Conservation (phyloP, 2,113 vertebrate species). For the Hydropotes inermis region DNA sequence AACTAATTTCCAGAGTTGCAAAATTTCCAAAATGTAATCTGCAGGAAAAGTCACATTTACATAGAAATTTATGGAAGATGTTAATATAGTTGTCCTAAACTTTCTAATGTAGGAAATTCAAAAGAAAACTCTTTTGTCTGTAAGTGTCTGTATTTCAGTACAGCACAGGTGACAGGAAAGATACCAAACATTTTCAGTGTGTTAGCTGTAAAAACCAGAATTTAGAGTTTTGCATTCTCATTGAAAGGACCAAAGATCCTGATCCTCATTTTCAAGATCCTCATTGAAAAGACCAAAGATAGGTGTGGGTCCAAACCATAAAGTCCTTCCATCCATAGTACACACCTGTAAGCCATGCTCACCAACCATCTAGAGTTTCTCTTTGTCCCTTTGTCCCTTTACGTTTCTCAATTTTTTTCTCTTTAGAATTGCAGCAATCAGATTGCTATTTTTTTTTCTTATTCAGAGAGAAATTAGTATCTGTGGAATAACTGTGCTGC, state of each 20-base stretch:
- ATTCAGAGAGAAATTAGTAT: neutral
- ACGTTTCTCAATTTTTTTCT: neutral
- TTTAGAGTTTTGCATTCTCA: conserved; percentile 27
- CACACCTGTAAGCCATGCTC: neutral
- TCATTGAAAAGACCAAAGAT: neutral
- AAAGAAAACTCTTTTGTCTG: neutral
- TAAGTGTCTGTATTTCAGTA: neutral
- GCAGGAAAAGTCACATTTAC: conserved; percentile 29
- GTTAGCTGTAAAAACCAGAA: neutral
- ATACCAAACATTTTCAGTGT: neutral
- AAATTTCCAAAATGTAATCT: conserved; percentile 44
- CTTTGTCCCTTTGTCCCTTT: neutral
- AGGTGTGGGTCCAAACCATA: neutral
- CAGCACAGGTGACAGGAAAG: neutral
- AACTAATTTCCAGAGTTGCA: neutral
- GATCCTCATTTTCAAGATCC: neutral
- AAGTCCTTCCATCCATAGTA: neutral
- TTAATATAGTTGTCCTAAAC: neutral
- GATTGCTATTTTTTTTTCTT: neutral
- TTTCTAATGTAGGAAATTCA: conserved; percentile 4
- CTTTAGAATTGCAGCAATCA: neutral
- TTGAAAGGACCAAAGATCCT: neutral
- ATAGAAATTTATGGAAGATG: neutral
- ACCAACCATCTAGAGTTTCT: neutral
- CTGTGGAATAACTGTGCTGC: neutral